Conservation (phyloP, 2,113 vertebrate genomes). For the Argyrosomus japonicus region DNA sequence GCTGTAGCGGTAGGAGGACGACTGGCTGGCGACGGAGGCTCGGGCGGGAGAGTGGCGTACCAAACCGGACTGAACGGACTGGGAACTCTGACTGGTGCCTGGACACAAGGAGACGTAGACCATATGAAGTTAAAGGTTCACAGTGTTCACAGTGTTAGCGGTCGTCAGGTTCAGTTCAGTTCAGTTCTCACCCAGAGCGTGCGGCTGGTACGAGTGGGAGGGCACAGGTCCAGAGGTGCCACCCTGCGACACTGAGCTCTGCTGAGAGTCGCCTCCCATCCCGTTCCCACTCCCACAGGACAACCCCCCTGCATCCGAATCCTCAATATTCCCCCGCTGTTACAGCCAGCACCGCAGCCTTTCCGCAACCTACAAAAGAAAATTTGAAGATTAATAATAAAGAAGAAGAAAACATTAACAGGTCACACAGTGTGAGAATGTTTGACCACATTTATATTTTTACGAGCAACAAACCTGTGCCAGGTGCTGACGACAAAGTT, state of each 20-base stretch:
- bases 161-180: not conserved
- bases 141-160: not conserved
- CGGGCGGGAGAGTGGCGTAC: constrained; percentile 96
- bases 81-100: constrained; percentile 98
- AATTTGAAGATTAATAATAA: not conserved
- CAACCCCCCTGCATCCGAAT: constrained; percentile 91
- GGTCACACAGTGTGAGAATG: not conserved
- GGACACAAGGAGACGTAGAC: not conserved
- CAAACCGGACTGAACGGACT: constrained; percentile 94
- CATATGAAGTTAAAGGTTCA: not conserved
- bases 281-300: constrained; percentile 90
- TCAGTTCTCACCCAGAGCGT: constrained; percentile 86
- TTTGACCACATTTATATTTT: not conserved
- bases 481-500: constrained; percentile 95
- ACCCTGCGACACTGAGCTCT: constrained; percentile 88
- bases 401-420: not conserved
- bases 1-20: constrained; percentile 95
- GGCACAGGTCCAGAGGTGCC: constrained; percentile 85
- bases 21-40: constrained; percentile 96
- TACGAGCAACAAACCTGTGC: constrained; percentile 89
- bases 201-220: constrained; percentile 86
- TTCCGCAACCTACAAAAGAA: constrained; percentile 88
- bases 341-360: constrained; percentile 97
- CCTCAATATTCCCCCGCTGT: constrained; percentile 98
- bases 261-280: constrained; percentile 86